Evolutionary conservation across 2,888 invertebrate genomes (phyloP), one percentile per base, ranked within the genome.

Genomic region (Lampropteryx suffumata): DNA sequence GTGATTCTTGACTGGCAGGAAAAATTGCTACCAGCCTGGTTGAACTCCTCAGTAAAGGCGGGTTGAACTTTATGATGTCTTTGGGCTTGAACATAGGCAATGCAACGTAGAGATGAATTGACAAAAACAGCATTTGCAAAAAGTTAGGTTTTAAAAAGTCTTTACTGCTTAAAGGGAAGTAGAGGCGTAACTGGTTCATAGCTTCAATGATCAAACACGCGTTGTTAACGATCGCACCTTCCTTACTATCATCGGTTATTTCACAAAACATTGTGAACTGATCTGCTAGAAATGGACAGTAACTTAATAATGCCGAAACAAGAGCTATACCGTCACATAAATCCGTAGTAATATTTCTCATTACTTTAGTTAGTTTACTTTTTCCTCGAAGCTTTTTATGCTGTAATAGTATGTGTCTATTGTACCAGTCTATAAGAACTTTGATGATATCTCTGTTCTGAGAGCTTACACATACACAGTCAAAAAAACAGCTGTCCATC

Each of bases 101-200:
- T 4, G 84, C 79, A 4, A 91, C 82, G 62, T 91, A 93, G 13
- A 94, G 76, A 71, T 91, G 91, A 24, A 84, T 75, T 0, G 92
- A 84, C 35, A 93, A 71, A 79, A 94, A 91, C 10, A 93, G 50
- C 90, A 93, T 92, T 59, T 92, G 91, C 30, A 93, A 71, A 54
- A 82, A 81, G 71, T 92, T 92, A 0, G 92, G 91, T 13, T 84
- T 43, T 1, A 91, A 69, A 47, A 94, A 90, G 52, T 92, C 91
- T 39, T 71, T 73, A 11, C 92, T 91, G 10, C 65, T 74, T 35
- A 93, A 61, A 3, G 91, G 85, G 64, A 92, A 92, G 58, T 92
- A 92, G 2, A 93, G 73, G 36, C 88, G 83, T 28, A 94, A 73
- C 47, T 76, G 67, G 56, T 84, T 87, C 86, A 93, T 91, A 5